Evolutionary conservation across 2,113 vertebrate genomes (phyloP), one percentile per base, ranked within the genome.

Genomic region (Apeltes quadracus): DNA sequence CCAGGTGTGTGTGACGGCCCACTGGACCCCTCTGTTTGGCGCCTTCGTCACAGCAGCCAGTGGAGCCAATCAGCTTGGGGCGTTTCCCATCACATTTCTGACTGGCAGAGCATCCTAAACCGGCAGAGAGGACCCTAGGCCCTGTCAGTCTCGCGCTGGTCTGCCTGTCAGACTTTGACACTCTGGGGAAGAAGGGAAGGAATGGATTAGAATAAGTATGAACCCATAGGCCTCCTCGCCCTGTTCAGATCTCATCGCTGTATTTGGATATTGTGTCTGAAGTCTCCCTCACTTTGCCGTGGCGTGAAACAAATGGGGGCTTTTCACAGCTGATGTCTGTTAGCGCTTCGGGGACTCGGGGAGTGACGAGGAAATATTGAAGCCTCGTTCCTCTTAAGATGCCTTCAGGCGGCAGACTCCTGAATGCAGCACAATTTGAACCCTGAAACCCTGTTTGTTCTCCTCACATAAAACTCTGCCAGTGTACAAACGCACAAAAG

Each of bases 331-430:
- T 74, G 22, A 72, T 71, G 46, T 74, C 53, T 58, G 61, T 81
- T 72, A 66, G 54, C 27, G 7, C 61, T 57, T n/a, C 7, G 7
- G 57, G 38, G 72, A 77, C 65, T 73, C 38, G 9, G 69, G 75
- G 20, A 66, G 25, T 0, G 1, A 68, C 70, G 41, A 65, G 61
- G 44, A 83, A 85, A 78, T 84, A 81, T 83, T 73, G 73, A 76
- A 72, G 66, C 20, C 58, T 80, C 43, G 62, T 87, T 83, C 69
- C 44, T 62, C 65, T 64, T 69, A 51, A 75, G 78, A 81, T 68
- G 62, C 70, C 78, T 57, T 25, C 75, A 76, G 74, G 75, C 70
- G 66, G 65, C 44, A 62, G 20, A 75, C 58, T 72, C 68, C 83
- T 43, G 1, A 64, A 46, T 73, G 75, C 41, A 71, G 78, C 38